These are phyloP conservation scores for Metridium senile DNA, from an alignment of 92 coral and sea anemone genomes.

Conservation along the genomic window DNA sequence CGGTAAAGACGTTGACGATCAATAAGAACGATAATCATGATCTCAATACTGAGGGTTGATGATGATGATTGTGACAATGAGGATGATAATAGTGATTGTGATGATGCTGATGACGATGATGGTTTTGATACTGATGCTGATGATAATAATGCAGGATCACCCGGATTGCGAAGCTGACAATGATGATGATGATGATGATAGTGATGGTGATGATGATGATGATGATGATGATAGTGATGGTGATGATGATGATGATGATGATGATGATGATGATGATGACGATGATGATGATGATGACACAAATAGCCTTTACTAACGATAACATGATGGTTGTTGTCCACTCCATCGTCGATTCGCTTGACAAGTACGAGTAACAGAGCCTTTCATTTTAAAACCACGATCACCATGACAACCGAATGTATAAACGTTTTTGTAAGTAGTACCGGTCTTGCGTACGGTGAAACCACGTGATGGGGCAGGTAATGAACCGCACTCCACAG, in stretches of 20 bases:
- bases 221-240: too few species aligned
- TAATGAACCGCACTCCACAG: conserved; percentile 71
- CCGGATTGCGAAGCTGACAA: too few species aligned
- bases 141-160: too few species aligned
- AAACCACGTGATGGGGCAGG: conserved; percentile 53
- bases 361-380: conserved; percentile 63
- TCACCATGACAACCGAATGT: conserved; percentile 59
- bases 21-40: too few species aligned
- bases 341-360: conserved; percentile 79
- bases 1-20: too few species aligned
- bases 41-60: too few species aligned
- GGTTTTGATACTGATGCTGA: too few species aligned
- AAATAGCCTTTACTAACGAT: conserved; percentile 47
- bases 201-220: background rate
- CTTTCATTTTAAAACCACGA: conserved; percentile 61
- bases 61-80: too few species aligned
- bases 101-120: too few species aligned
- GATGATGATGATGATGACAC: conserved; percentile 9
- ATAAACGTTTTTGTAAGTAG: conserved; percentile 49
- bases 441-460: conserved; percentile 51
- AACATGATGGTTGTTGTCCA: conserved; percentile 65
- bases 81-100: too few species aligned
- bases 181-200: too few species aligned
- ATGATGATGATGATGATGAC: conserved; percentile 5
- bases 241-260: conserved; percentile 2